A percentile compares a stretch with the other conserved stretches of the same genome.
Conservation (phyloP, 2,888 invertebrate species). For the Morpho achilles region DNA sequence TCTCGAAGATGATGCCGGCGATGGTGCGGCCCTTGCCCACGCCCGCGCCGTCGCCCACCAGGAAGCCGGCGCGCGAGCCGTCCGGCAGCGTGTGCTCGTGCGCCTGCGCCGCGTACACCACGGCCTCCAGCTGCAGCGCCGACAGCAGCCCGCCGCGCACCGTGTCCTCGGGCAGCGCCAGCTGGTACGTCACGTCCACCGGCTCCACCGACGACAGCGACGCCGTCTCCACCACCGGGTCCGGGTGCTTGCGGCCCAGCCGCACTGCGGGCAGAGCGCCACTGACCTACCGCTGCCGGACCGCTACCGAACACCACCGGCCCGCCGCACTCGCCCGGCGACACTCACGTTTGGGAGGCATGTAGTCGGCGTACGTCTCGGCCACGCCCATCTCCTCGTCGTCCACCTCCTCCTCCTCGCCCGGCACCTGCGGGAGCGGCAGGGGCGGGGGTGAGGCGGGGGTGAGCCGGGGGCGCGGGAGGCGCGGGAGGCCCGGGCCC, state of each 20-base stretch:
- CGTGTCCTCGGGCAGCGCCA: constrained; percentile 90
- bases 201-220: constrained; percentile 97
- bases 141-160: constrained; percentile 93
- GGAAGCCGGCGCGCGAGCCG: constrained; percentile 94
- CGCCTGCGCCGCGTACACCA: constrained; percentile 98
- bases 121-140: constrained; percentile 97
- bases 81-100: constrained; percentile 95
- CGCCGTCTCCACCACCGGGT: constrained; percentile 99
- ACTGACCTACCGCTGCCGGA: neutral
- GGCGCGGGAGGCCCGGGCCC: no score
- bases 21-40: constrained; percentile 99
- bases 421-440: constrained; percentile 51
- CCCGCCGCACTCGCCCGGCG: constrained; percentile 90
- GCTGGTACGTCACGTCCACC: constrained; percentile 92
- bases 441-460: neutral
- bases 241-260: constrained; percentile 97
- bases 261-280: constrained; percentile 82
- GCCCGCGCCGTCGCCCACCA: constrained; percentile 99
- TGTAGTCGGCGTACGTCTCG: constrained; percentile 98
- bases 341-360: constrained; percentile 93
- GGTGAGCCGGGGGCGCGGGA: neutral
- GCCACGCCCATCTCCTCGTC: constrained; percentile 98
- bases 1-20: constrained; percentile 98
- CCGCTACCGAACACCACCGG: no score
- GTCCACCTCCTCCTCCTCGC: constrained; percentile 90